Conservation (phyloP, 2,113 vertebrate species). For the Psilopsiagon aymara region DNA sequence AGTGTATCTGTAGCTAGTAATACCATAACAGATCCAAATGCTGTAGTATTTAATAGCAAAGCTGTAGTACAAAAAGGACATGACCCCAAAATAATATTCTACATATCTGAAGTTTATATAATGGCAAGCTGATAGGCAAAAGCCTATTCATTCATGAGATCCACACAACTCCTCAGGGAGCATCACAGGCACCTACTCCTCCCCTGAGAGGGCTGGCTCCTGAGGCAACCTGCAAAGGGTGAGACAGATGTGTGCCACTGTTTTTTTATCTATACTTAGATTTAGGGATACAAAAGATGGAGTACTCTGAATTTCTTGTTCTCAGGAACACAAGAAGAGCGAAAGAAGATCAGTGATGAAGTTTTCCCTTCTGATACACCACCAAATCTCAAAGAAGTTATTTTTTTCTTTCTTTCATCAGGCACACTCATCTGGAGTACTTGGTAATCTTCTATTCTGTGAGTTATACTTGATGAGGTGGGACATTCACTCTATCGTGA, state of each 20-base stretch:
- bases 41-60: not conserved
- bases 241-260: accelerated
- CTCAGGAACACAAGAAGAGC: not conserved
- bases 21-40: not conserved
- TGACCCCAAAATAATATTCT: not conserved
- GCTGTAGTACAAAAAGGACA: not conserved
- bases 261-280: not conserved
- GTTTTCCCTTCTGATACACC: not conserved
- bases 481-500: not conserved
- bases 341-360: not conserved
- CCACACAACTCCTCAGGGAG: not conserved
- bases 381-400: not conserved
- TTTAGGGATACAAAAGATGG: not conserved
- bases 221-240: not conserved
- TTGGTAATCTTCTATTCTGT: not conserved
- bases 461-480: not conserved
- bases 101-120: not conserved
- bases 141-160: not conserved
- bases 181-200: not conserved
- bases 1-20: not conserved
- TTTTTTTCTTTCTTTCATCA: not conserved
- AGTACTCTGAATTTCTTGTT: not conserved
- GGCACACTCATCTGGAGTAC: not conserved
- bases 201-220: accelerated
- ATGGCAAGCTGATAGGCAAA: not conserved